Evolutionary conservation across 2,888 invertebrate species (phyloP), one percentile per base, ranked within the genome.

Genomic region (Galerucella nymphaeae): DNA sequence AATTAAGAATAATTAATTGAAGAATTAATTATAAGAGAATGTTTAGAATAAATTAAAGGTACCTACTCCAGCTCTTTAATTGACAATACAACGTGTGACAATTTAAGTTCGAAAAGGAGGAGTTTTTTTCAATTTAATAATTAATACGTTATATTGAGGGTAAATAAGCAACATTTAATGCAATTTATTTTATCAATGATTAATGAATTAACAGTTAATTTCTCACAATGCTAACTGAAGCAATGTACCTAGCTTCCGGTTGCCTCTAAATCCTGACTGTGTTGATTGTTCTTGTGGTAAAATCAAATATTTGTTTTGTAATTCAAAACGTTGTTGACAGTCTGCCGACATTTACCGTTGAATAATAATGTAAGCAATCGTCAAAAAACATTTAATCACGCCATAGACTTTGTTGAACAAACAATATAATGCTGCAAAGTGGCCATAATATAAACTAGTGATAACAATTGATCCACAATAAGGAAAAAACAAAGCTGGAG

Each of bases 401-500:
- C 16, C 53, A 55, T 55, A 18, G 53, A 55, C 53, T 30, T 23
- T 58, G 30, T 30, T 14, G 16, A 18, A 18, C 53, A 16, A n/a
- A 53, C 18, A 4, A 45, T 18, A 53, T 53, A 16, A 50, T n/a
- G 16, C n/a, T 23, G 3, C 3, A 3, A 50, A 50, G 4, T 50
- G 16, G 2, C 18, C 8, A 18, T 53, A 61, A 16, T 23, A n/a
- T 13, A n/a, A n/a, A 41, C 59, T 59, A 59, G 10, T n/a, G 16
- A 16, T n/a, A 16, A 62, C 16, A 30, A 59, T 42, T 62, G 42
- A 18, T 42, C 16, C 6, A 41, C 42, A 41, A 42, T 62, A 62
- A 62, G 61, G 42, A 62, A 30, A 41, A 62, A 62, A 62, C 42
- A 62, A 62, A 62, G 42, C 41, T 62, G 61, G 18, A 42, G 42